Conservation (phyloP, 2,797 vertebrate species). For the Sebastolobus altivelis region DNA sequence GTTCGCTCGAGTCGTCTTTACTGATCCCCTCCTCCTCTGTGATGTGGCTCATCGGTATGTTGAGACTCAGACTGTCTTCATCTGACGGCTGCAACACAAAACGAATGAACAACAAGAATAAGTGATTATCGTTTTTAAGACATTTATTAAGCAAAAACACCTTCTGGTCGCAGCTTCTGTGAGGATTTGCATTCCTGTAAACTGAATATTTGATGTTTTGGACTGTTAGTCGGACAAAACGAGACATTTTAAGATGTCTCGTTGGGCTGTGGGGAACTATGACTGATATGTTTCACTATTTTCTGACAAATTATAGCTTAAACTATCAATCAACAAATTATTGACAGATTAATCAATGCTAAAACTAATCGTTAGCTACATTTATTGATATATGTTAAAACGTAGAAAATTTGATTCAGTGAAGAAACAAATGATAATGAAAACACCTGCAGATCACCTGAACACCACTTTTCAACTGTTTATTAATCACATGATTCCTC, state of each 20-base stretch:
- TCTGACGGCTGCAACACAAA: constrained; percentile 89
- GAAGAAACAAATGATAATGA: background rate
- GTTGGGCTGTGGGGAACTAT: background rate
- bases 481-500: background rate
- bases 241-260: background rate
- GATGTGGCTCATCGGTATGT: constrained; percentile 93
- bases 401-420: background rate
- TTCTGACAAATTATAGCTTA: background rate
- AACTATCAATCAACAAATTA: background rate
- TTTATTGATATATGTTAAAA: background rate
- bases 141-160: background rate
- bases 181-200: fast-evolving
- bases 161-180: background rate
- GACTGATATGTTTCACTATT: background rate
- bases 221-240: background rate
- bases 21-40: constrained; percentile 90
- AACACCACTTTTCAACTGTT: background rate
- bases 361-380: background rate
- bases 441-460: background rate
- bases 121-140: background rate
- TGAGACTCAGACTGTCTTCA: constrained; percentile 93
- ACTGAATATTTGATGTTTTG: background rate
- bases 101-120: background rate
- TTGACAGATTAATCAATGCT: background rate
- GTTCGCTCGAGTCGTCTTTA: constrained; percentile 90